Evolutionary conservation across 1,140 invertebrate species (phyloP).

Genomic region (Rhyzopertha dominica): DNA sequence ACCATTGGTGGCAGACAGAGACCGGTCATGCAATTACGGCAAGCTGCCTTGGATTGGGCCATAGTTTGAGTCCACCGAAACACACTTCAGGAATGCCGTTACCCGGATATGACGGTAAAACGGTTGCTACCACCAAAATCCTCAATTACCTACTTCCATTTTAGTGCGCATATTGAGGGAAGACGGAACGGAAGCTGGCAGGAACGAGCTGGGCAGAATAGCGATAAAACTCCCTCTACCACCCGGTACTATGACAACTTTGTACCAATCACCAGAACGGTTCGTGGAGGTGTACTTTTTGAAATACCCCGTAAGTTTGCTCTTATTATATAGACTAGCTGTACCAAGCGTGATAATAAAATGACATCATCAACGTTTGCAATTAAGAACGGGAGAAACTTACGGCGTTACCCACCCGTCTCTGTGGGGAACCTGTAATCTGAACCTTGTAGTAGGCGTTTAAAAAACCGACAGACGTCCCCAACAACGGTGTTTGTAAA

Average conservation of each 20-base stretch:
- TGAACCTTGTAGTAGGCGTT: too few relatives aligned
- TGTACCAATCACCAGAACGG: conserved; percentile 77
- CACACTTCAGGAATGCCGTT: conserved; percentile 69
- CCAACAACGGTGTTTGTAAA: too few relatives aligned
- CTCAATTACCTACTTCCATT: conserved; percentile 13
- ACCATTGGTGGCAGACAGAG: conserved; percentile 97
- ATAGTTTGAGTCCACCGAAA: conserved; percentile 57
- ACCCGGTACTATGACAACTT: conserved; percentile 76
- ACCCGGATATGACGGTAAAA: conserved; percentile 77
- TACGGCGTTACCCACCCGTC: too few relatives aligned
- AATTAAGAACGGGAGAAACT: too few relatives aligned
- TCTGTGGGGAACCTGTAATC: too few relatives aligned
- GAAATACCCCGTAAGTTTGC: conserved; percentile 65
- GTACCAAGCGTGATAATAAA: too few relatives aligned
- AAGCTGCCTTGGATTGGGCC: conserved; percentile 71
- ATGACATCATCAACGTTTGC: too few relatives aligned
- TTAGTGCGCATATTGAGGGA: conserved; percentile 67
- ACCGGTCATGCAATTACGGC: conserved; percentile 86
- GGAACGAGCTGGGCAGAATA: conserved; percentile 75
- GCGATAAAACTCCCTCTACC: conserved; percentile 81
- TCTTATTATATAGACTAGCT: too few relatives aligned
- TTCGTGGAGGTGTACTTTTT: conserved; percentile 79
- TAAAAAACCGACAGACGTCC: too few relatives aligned
- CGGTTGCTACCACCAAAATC: background rate
- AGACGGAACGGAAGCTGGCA: conserved; percentile 61